These are phyloP conservation scores for Gasterosteus nipponicus DNA, from an alignment of 2,113 vertebrate species.

Conservation along the genomic window DNA sequence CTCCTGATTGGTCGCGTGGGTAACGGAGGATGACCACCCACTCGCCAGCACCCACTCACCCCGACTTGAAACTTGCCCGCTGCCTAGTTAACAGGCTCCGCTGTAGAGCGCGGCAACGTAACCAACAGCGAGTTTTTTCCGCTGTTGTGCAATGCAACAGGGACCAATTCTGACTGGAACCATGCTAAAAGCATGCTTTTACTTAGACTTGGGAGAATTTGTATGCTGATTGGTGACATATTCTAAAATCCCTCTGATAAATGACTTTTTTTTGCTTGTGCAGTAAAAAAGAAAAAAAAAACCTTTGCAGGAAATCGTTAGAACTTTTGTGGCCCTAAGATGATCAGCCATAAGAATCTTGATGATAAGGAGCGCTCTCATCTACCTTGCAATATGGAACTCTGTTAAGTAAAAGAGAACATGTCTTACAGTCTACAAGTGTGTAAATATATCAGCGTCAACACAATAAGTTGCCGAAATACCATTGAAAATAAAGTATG, in stretches of 20 bases:
- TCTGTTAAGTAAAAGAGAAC: slow-evolving; percentile 55
- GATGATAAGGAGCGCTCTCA: slow-evolving; percentile 23
- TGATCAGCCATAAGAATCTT: slow-evolving; percentile 42
- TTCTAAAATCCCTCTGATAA: slow-evolving; percentile 50
- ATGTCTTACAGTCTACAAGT: slow-evolving; percentile 67
- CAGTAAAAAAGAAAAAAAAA: slow-evolving; percentile 42
- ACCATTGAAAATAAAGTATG: slow-evolving; percentile 76
- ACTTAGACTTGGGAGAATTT: slow-evolving; percentile 60
- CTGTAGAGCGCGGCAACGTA: slow-evolving; percentile 66
- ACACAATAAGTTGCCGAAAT: slow-evolving; percentile 74
- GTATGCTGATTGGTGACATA: slow-evolving; percentile 44
- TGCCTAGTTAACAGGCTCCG: slow-evolving; percentile 61
- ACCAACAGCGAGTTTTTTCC: slow-evolving; percentile 59
- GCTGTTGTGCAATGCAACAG: slow-evolving; percentile 76
- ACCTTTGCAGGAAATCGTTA: slow-evolving; percentile 55
- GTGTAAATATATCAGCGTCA: slow-evolving; percentile 75
- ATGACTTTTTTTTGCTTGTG: slow-evolving; percentile 52
- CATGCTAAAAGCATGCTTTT: slow-evolving; percentile 72
- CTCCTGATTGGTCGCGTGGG: slow-evolving; percentile 58
- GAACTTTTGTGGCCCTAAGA: slow-evolving; percentile 51
- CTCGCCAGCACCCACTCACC: slow-evolving; percentile 50
- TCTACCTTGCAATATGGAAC: slow-evolving; percentile 54
- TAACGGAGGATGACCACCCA: slow-evolving; percentile 41
- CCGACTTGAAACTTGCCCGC: slow-evolving; percentile 53
- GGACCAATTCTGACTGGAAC: slow-evolving; percentile 80